These are phyloP conservation scores for Lasioglossum lativentre DNA, from an alignment of 2,888 invertebrate species.

Conservation along the genomic window DNA sequence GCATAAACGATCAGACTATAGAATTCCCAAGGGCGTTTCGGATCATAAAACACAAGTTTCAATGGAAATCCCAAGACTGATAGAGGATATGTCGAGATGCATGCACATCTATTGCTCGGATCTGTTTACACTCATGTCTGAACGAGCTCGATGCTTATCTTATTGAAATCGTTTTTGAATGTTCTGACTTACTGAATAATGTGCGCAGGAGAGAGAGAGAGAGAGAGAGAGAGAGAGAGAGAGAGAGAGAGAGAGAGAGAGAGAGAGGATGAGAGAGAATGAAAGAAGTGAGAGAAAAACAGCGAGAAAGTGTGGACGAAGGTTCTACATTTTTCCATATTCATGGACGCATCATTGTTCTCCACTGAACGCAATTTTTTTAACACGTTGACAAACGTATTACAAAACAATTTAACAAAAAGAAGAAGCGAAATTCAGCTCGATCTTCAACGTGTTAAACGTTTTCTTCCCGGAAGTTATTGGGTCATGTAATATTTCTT, in stretches of 20 bases:
- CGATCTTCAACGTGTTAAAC: slow-evolving; percentile 6
- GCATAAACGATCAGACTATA: slow-evolving; percentile 24
- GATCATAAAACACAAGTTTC: slow-evolving; percentile 35
- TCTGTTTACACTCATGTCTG: slow-evolving; percentile 41
- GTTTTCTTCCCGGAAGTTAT: slow-evolving; percentile 13
- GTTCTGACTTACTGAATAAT: slow-evolving; percentile 32
- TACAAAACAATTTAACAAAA: not conserved
- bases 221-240: not conserved
- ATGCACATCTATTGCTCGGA: slow-evolving; percentile 49
- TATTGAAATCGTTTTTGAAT: slow-evolving; percentile 48
- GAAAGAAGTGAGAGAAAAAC: slow-evolving; percentile 7
- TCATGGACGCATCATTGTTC: slow-evolving; percentile 27
- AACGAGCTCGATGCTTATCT: slow-evolving; percentile 41
- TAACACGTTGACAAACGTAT: not conserved
- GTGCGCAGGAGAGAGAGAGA: slow-evolving; percentile 1
- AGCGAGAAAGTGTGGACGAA: slow-evolving; percentile 33
- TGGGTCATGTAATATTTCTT: slow-evolving; percentile 4
- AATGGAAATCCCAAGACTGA: slow-evolving; percentile 63
- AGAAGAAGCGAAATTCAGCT: not conserved
- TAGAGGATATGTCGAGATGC: slow-evolving; percentile 55
- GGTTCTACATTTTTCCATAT: slow-evolving; percentile 41
- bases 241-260: not conserved
- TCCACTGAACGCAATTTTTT: slow-evolving; percentile 9
- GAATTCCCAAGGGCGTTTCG: slow-evolving; percentile 53
- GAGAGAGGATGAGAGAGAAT: not conserved